These are phyloP conservation scores for Perizoma flavofasciatum DNA, from an alignment of 2,888 invertebrate species.

Conservation along the genomic window DNA sequence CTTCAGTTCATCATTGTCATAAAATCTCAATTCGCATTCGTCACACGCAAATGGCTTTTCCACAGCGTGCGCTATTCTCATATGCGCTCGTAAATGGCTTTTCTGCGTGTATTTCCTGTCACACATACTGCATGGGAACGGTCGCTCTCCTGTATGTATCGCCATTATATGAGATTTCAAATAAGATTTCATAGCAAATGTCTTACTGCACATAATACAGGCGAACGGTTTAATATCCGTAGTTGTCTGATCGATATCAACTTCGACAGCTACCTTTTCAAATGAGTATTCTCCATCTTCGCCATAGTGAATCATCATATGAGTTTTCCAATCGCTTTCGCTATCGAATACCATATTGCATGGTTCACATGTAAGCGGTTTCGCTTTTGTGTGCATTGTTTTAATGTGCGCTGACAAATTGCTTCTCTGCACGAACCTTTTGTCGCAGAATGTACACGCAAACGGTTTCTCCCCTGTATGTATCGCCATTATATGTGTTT, in stretches of 20 bases:
- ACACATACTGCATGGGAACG: conserved; percentile 20
- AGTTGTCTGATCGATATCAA: neutral
- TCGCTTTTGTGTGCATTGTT: neutral
- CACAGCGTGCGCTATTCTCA: conserved; percentile 14
- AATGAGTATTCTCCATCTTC: conserved; percentile 6
- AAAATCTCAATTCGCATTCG: conserved; percentile 20
- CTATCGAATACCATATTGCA: conserved; percentile 3
- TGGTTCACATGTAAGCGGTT: conserved; percentile 6
- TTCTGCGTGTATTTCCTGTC: conserved; percentile 24
- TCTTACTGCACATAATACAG: conserved; percentile 11
- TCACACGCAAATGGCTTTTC: conserved; percentile 23
- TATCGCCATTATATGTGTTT: conserved; percentile 21
- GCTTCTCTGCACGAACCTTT: conserved; percentile 16
- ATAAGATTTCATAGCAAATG: conserved; percentile 20
- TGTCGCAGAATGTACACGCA: conserved; percentile 11
- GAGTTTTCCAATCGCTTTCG: conserved; percentile 6
- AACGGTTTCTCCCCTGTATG: conserved; percentile 15
- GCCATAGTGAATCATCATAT: conserved; percentile 7
- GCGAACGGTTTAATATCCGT: conserved; percentile 2
- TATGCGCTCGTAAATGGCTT: conserved; percentile 20
- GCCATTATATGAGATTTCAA: conserved; percentile 24
- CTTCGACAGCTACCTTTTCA: neutral
- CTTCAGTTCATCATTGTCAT: conserved; percentile 8
- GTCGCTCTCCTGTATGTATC: conserved; percentile 20
- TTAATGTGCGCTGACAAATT: conserved; percentile 16